Evolutionary conservation across 2,797 vertebrate genomes (phyloP), one percentile per base, ranked within the genome.

Genomic region (Naso thynnoides): DNA sequence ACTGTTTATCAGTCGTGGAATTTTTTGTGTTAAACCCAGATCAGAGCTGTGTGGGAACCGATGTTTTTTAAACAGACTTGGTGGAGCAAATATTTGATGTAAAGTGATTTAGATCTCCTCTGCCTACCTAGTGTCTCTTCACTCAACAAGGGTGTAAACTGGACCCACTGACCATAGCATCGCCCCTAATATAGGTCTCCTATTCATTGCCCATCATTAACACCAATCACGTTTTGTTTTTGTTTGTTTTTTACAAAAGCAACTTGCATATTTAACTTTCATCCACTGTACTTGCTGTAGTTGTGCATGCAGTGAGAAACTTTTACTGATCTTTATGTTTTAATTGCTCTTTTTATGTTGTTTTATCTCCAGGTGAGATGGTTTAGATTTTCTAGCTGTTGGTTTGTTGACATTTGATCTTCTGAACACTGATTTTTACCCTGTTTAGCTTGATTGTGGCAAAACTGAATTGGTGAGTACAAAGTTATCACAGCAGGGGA

Each of bases 391-490:
- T 38, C 50, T 55, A 39, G 8, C 6, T 52, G n/a, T 19, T 53
- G 39, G 14, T 44, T 44, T 38, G 21, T 31, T 19, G 19, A 21
- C 24, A 23, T 59, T n/a, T 65, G 62, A 47, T 68, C 24, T 29
- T n/a, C 13, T 52, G 6, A 54, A 29, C 3, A 36, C 29, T 33
- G 5, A 4, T 5, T 29, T 41, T 50, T 13, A 50, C 2, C 13
- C 8, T 31, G 21, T 26, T 33, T 1, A 9, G 42, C 38, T 24
- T 10, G 19, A 33, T 24, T 18, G 48, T 36, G 11, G 29, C 4
- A 2, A 21, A 18, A 42, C n/a, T 15, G 14, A 24, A 11, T 27
- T 42, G 39, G 10, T 10, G 16, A 18, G 41, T 38, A 9, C 50
- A n/a, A 1, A 10, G 1, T 21, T 6, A 19, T 48, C 5, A 29